Evolutionary conservation across 2,888 invertebrate genomes (phyloP).

Genomic region (Stenoptilia bipunctidactyla): DNA sequence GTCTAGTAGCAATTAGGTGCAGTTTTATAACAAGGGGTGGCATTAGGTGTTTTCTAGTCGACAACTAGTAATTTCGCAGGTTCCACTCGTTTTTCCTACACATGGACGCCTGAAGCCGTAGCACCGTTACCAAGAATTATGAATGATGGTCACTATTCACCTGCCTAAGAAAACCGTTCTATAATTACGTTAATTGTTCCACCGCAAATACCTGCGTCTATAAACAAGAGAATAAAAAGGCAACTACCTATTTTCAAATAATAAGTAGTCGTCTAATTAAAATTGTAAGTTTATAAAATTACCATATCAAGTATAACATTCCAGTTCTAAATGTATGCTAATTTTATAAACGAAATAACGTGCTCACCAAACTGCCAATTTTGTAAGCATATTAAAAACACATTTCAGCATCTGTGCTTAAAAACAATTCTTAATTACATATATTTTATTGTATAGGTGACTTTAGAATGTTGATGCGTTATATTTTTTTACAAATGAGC

Average conservation of each 20-base stretch:
- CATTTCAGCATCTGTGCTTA: no score
- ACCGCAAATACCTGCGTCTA: conserved; percentile 22
- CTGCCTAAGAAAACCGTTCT: conserved; percentile 59
- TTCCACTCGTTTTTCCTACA: conserved; percentile 51
- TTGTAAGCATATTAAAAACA: no score
- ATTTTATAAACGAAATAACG: not conserved
- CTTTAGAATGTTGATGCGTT: no score
- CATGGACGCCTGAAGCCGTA: conserved; percentile 50
- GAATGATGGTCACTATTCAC: conserved; percentile 50
- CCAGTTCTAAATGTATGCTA: conserved; percentile 1
- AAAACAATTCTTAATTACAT: no score
- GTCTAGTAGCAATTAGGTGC: conserved; percentile 24
- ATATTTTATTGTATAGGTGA: no score
- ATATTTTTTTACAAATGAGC: no score
- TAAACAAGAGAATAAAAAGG: not conserved
- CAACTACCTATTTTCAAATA: conserved; percentile 1
- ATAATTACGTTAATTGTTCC: conserved; percentile 59
- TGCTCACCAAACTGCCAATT: no score
- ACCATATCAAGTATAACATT: not conserved
- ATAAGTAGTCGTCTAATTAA: conserved; percentile 4
- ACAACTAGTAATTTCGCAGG: conserved; percentile 53
- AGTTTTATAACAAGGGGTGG: conserved; percentile 37
- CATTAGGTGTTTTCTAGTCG: conserved; percentile 45
- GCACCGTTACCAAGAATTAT: conserved; percentile 61
- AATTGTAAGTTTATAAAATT: not conserved